A percentile compares a stretch with the other conserved stretches of the same genome.
phyloP scores from a whole-genome alignment of 2,797 vertebrate genomes.

The Mus spretus region DNA sequence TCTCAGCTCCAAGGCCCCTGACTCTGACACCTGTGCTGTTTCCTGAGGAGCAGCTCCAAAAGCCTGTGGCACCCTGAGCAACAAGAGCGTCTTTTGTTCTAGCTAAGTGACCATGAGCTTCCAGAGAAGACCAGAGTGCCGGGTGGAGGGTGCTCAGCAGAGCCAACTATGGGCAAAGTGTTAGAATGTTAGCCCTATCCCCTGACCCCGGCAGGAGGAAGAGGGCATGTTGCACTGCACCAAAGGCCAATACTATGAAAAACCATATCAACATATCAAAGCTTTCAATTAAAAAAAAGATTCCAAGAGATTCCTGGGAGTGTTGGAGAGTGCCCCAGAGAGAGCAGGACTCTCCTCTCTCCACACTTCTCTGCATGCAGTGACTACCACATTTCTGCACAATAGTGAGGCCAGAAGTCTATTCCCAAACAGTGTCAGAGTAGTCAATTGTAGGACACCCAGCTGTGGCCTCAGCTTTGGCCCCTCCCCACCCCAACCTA shows the following conservation, averaged over 20 bases:
- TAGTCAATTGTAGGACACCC: neutral
- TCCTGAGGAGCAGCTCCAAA: neutral
- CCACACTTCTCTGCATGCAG: neutral
- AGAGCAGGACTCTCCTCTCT: neutral
- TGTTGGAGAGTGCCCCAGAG: neutral
- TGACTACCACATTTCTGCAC: neutral
- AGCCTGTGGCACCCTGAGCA: neutral
- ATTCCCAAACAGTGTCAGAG: neutral
- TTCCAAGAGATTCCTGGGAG: neutral
- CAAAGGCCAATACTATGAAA: too few species aligned
- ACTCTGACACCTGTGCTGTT: neutral
- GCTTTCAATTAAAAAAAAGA: neutral
- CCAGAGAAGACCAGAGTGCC: neutral
- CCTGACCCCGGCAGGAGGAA: neutral
- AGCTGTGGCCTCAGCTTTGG: rapidly evolving
- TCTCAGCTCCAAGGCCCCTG: neutral
- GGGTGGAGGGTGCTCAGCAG: neutral
- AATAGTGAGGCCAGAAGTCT: neutral
- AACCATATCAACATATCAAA: neutral
- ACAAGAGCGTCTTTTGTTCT: neutral
- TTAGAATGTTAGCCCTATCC: too few species aligned
- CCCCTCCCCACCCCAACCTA: too few species aligned
- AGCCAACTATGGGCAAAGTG: neutral
- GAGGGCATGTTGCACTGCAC: neutral
- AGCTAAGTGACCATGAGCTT: neutral